phyloP scores from a whole-genome alignment of 2,797 vertebrate species.

The Botia almorhae region DNA sequence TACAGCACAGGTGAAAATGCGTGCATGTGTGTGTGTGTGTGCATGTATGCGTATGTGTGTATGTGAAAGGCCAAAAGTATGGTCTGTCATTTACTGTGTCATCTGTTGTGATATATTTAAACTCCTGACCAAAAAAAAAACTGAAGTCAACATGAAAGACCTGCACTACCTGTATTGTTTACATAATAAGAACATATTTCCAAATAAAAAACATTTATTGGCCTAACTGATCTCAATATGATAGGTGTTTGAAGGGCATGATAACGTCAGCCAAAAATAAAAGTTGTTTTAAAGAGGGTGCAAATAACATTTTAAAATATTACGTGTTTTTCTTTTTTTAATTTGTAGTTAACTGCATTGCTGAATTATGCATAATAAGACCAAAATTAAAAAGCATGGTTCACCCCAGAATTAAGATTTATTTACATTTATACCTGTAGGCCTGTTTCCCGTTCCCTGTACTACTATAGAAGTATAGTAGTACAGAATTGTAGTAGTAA shows the following conservation, averaged over 20 bases:
- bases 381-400: not conserved
- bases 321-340: not conserved
- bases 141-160: not conserved
- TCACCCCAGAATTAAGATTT: not conserved
- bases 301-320: not conserved
- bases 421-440: not conserved
- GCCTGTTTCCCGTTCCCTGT: not conserved
- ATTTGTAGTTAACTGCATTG: not conserved
- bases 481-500: no score
- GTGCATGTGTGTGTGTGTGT: constrained; percentile 28
- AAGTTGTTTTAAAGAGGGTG: not conserved
- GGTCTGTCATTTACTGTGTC: constrained; percentile 39
- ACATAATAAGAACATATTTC: no score
- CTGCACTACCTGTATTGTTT: not conserved
- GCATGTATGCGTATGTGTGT: not conserved
- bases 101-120: constrained; percentile 39
- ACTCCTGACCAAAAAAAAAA: not conserved
- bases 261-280: not conserved
- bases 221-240: not conserved
- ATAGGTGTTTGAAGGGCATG: not conserved
- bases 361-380: not conserved
- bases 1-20: constrained; percentile 42
- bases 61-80: constrained; percentile 4
- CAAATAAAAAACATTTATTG: no score
- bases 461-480: not conserved